Evolutionary conservation across 2,888 invertebrate genomes (phyloP).

Genomic region (Cephus sareptanus): DNA sequence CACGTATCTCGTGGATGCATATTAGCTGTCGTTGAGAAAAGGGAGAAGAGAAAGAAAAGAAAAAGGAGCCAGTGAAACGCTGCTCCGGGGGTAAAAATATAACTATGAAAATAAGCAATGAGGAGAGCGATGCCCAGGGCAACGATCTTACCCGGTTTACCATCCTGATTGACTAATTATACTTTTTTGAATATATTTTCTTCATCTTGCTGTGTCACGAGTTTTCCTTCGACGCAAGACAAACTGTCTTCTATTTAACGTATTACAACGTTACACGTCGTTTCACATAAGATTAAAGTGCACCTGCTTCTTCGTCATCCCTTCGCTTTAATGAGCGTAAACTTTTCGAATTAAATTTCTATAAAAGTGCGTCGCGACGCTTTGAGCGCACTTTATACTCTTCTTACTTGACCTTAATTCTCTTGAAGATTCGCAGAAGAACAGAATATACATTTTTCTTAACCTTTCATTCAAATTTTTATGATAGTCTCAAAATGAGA

Average conservation of each 20-base stretch:
- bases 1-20: neutral
- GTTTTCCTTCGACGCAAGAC: neutral
- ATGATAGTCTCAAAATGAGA: neutral
- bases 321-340: neutral
- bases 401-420: neutral
- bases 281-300: slow-evolving; percentile 5
- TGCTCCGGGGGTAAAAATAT: slow-evolving; percentile 45
- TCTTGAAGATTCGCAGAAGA: neutral
- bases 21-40: neutral
- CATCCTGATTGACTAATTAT: slow-evolving; percentile 26
- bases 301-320: slow-evolving; percentile 3
- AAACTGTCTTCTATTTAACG: neutral
- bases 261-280: neutral
- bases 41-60: neutral
- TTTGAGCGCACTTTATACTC: neutral
- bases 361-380: neutral
- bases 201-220: neutral
- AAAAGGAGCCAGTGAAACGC: slow-evolving; percentile 10
- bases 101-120: slow-evolving; percentile 44
- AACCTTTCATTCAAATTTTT: neutral
- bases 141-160: slow-evolving; percentile 31
- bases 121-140: slow-evolving; percentile 24
- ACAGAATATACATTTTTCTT: neutral
- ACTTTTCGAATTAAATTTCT: neutral
- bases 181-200: neutral